phyloP scores from a whole-genome alignment of 2,113 vertebrate species.

The Sterrhoptilus dennistouni region DNA sequence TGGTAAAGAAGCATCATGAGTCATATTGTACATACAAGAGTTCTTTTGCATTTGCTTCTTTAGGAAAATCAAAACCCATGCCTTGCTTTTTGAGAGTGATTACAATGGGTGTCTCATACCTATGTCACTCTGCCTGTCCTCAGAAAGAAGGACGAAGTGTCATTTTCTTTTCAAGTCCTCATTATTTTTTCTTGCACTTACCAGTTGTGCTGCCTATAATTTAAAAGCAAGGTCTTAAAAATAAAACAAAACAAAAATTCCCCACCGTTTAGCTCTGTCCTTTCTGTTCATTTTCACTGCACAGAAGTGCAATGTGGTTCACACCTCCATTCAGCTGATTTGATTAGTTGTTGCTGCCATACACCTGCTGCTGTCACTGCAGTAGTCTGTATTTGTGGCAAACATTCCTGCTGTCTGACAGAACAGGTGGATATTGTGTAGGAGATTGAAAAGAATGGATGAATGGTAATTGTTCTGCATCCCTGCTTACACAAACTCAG shows the following conservation, averaged over 20 bases:
- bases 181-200: background rate
- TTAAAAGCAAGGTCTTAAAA: background rate
- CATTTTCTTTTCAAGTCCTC: conserved; percentile 9
- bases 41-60: conserved; percentile 70
- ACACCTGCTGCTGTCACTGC: conserved; percentile 57
- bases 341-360: conserved; percentile 60
- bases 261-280: background rate
- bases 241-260: conserved; percentile 31
- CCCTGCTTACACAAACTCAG: conserved; percentile 10
- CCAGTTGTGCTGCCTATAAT: background rate
- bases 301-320: conserved; percentile 1
- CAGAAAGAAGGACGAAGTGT: background rate
- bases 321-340: conserved; percentile 29
- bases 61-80: conserved; percentile 55
- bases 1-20: conserved; percentile 68
- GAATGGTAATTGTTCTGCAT: conserved; percentile 59
- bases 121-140: background rate
- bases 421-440: conserved; percentile 56
- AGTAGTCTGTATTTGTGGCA: conserved; percentile 42
- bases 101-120: conserved; percentile 19
- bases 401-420: conserved; percentile 48
- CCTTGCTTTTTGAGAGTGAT: conserved; percentile 46
- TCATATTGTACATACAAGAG: conserved; percentile 59
- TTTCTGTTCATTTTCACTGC: background rate
- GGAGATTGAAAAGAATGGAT: conserved; percentile 57